A percentile compares a stretch with the other conserved stretches of the same genome.
Evolutionary conservation across 2,113 vertebrate genomes (phyloP).

Genomic region (Dipodomys ordii): DNA sequence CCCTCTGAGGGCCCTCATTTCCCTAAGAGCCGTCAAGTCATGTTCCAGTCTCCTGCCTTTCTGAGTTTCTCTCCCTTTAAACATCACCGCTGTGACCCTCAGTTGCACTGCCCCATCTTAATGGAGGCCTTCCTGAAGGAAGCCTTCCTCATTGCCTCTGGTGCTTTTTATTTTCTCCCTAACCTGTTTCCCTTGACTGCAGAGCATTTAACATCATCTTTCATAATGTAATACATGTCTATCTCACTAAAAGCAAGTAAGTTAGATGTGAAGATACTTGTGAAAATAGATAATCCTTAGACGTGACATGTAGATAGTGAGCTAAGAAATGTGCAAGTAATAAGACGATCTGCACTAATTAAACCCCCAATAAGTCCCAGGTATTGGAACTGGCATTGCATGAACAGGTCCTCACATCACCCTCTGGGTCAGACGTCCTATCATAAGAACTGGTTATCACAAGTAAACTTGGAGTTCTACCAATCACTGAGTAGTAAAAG

Average conservation of each 20-base stretch:
- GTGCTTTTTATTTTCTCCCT: not conserved
- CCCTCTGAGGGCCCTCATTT: not conserved
- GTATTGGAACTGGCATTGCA: not conserved
- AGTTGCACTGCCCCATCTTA: not conserved
- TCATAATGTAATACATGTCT: not conserved
- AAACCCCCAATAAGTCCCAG: not conserved
- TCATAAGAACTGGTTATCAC: not conserved
- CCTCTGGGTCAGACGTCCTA: not conserved
- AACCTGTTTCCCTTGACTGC: not conserved
- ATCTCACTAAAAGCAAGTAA: not conserved
- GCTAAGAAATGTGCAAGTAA: not conserved
- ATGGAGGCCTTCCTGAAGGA: not conserved
- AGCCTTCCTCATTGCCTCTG: not conserved
- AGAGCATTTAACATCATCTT: not conserved
- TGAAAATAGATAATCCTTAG: slow-evolving; percentile 7
- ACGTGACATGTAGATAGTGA: not conserved
- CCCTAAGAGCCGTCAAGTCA: not conserved
- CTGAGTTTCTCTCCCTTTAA: not conserved
- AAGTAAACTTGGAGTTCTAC: not conserved
- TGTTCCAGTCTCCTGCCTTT: not conserved
- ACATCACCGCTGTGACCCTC: not conserved
- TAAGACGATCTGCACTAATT: not conserved
- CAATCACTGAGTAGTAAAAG: not conserved
- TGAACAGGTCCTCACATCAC: not conserved
- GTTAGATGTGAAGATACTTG: not conserved